phyloP scores from a whole-genome alignment of 2,888 invertebrate species.

The Stenoptilia bipunctidactyla region DNA sequence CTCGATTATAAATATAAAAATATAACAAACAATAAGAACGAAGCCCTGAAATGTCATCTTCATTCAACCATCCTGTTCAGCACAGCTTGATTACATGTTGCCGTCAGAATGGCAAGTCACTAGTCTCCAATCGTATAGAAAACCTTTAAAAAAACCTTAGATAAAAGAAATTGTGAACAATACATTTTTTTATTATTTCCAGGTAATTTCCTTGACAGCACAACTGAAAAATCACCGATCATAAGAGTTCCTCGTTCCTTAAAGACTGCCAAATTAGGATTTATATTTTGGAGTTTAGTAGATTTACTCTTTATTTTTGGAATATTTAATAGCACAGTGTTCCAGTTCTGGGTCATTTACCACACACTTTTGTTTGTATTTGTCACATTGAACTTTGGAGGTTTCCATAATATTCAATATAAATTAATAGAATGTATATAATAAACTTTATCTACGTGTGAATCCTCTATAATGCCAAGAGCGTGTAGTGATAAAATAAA shows the following conservation, averaged over 20 bases:
- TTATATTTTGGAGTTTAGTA: slow-evolving; percentile 76
- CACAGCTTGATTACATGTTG: too few relatives aligned
- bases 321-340: slow-evolving; percentile 44
- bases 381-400: slow-evolving; percentile 68
- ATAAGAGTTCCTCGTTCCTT: slow-evolving; percentile 31
- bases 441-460: too few relatives aligned
- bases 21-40: too few relatives aligned
- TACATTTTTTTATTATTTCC: slow-evolving; percentile 18
- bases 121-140: too few relatives aligned
- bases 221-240: slow-evolving; percentile 18
- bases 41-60: too few relatives aligned
- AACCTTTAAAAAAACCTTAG: too few relatives aligned
- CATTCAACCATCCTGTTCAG: too few relatives aligned
- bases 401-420: slow-evolving; percentile 72
- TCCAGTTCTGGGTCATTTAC: slow-evolving; percentile 66
- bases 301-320: slow-evolving; percentile 57
- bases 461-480: too few relatives aligned
- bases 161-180: too few relatives aligned
- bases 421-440: slow-evolving; percentile 42
- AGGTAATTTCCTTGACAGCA: slow-evolving; percentile 45
- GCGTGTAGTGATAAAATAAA: too few relatives aligned
- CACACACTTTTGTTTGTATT: slow-evolving; percentile 67
- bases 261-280: slow-evolving; percentile 46
- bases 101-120: too few relatives aligned
- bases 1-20: too few relatives aligned